Conservation (phyloP, 37 sponge, comb jelly and placozoan genomes). For the Agelas oroides region DNA sequence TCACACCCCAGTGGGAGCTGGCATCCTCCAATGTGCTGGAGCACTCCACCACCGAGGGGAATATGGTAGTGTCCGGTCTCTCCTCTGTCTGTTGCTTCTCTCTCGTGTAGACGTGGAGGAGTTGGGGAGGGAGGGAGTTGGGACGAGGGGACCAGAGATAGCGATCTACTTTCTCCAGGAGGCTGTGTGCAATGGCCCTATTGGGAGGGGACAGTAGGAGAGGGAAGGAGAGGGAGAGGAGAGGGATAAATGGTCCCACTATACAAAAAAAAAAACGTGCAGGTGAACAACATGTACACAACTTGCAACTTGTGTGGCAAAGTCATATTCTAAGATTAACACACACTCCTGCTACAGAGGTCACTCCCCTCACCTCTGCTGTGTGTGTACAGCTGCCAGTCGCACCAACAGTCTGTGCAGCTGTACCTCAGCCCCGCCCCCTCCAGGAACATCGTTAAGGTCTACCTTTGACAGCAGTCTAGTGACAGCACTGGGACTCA, state of each 20-base stretch:
- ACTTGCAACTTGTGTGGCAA: no score
- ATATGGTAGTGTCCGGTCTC: no score
- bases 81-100: slow-evolving; percentile 13
- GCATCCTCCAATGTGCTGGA: slow-evolving; percentile 46
- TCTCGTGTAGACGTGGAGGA: background rate
- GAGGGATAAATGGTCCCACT: background rate
- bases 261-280: background rate
- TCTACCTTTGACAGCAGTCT: background rate
- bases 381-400: slow-evolving; percentile 22
- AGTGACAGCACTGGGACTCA: background rate
- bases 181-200: slow-evolving; percentile 31
- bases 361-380: slow-evolving; percentile 27
- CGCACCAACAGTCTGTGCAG: slow-evolving; percentile 26
- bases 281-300: no score
- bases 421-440: background rate
- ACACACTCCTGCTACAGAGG: no score
- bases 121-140: slow-evolving; percentile 49
- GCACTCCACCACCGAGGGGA: no score
- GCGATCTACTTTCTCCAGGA: slow-evolving; percentile 60
- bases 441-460: background rate
- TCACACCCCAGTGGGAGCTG: slow-evolving; percentile 45
- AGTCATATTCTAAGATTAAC: no score
- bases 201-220: background rate
- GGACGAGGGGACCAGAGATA: slow-evolving; percentile 66
- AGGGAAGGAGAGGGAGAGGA: background rate